A percentile compares a stretch with the other conserved stretches of the same genome.
Evolutionary conservation across 1,140 invertebrate genomes (phyloP).

Genomic region (Lordiphosa clarofinis): DNA sequence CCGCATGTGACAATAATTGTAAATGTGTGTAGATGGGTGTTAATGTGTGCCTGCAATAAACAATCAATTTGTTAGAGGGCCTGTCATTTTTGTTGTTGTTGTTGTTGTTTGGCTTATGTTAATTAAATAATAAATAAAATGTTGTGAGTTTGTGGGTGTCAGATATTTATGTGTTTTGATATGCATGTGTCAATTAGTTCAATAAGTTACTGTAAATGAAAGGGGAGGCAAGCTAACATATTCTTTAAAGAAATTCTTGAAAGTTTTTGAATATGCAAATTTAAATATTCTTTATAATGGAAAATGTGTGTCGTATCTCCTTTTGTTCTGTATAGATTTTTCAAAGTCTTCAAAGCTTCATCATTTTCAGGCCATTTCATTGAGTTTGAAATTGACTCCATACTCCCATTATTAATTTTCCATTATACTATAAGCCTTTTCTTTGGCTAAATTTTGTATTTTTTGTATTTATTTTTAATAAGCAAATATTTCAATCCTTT

Average conservation of each 20-base stretch:
- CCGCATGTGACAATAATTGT: conserved; percentile 54
- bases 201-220: conserved; percentile 47
- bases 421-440: too few relatives aligned
- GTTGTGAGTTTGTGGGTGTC: conserved; percentile 3
- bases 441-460: too few relatives aligned
- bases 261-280: too few relatives aligned
- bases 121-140: conserved; percentile 73
- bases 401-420: too few relatives aligned
- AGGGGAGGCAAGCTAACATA: background rate
- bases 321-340: too few relatives aligned
- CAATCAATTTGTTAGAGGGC: conserved; percentile 63
- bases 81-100: conserved; percentile 26
- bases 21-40: conserved; percentile 31
- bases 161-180: conserved; percentile 47
- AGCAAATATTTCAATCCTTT: background rate
- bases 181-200: conserved; percentile 60
- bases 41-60: conserved; percentile 72
- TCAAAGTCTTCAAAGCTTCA: too few relatives aligned
- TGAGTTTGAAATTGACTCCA: too few relatives aligned
- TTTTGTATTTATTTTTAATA: too few relatives aligned
- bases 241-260: too few relatives aligned
- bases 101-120: conserved; percentile 47
- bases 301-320: too few relatives aligned
- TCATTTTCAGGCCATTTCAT: too few relatives aligned
- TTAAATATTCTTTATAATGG: too few relatives aligned